phyloP scores from a whole-genome alignment of 2,888 invertebrate genomes.

The Druceiella hillmani region DNA sequence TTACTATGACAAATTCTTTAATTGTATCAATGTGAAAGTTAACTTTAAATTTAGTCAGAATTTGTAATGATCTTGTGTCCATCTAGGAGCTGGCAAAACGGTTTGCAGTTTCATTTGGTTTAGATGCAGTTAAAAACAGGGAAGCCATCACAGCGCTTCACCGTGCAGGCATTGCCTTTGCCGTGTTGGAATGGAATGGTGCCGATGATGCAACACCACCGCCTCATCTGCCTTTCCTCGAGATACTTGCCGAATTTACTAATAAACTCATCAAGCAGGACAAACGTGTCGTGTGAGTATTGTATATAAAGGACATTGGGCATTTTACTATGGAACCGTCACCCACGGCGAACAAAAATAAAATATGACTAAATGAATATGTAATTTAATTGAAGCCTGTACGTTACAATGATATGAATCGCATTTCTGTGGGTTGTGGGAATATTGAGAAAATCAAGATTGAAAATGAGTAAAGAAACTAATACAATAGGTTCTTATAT shows the following conservation, averaged over 20 bases:
- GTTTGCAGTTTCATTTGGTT: constrained; percentile 94
- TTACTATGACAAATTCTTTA: too few species aligned
- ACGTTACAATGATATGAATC: not conserved
- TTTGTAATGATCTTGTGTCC: too few species aligned
- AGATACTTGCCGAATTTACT: constrained; percentile 94
- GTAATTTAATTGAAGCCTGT: not conserved
- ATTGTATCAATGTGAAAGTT: not conserved
- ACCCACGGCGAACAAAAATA: not conserved
- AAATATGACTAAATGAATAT: too few species aligned
- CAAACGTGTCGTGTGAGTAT: constrained; percentile 79
- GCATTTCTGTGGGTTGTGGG: not conserved
- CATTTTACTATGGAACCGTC: not conserved
- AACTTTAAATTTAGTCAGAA: constrained; percentile 6
- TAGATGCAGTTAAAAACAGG: constrained; percentile 94
- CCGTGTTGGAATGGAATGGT: constrained; percentile 52
- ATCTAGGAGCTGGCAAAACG: constrained; percentile 94
- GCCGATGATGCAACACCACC: constrained; percentile 75
- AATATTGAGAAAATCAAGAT: too few species aligned
- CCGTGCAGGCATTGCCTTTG: constrained; percentile 89
- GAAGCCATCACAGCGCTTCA: constrained; percentile 95
- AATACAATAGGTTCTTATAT: too few species aligned
- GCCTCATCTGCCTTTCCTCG: constrained; percentile 85
- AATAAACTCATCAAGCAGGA: constrained; percentile 95
- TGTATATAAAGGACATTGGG: too few species aligned
- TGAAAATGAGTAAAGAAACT: too few species aligned